Evolutionary conservation across 2,888 invertebrate genomes (phyloP).

Genomic region (Eucera pruinosa): DNA sequence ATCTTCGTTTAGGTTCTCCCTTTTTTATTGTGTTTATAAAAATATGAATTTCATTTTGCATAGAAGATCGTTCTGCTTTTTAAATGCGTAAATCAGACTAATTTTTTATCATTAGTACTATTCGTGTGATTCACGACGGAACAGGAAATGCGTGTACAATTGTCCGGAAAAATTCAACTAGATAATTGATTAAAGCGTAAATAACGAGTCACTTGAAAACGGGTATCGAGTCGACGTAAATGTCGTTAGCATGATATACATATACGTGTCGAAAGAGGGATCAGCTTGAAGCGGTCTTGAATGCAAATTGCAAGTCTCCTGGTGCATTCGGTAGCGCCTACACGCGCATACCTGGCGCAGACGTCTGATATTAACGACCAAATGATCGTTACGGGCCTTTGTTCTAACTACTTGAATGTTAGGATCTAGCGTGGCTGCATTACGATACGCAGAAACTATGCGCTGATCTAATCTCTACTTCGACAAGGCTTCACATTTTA

Average conservation of each 20-base stretch:
- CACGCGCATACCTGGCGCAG: slow-evolving; percentile 51
- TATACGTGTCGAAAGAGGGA: slow-evolving; percentile 31
- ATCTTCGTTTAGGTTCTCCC: too few relatives aligned
- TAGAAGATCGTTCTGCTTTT: not conserved
- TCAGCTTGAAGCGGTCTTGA: slow-evolving; percentile 40
- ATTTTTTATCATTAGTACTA: not conserved
- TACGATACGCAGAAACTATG: slow-evolving; percentile 53
- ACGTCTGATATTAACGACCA: slow-evolving; percentile 62
- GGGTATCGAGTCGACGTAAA: slow-evolving; percentile 17
- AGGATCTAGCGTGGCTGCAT: slow-evolving; percentile 12
- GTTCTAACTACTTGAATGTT: slow-evolving; percentile 43
- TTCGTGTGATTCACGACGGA: not conserved
- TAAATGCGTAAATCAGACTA: not conserved
- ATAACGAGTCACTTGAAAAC: slow-evolving; percentile 20
- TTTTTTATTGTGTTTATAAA: too few relatives aligned
- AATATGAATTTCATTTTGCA: too few relatives aligned
- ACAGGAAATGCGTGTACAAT: not conserved
- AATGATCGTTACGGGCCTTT: slow-evolving; percentile 58
- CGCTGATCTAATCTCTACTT: slow-evolving; percentile 49
- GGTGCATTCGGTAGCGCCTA: slow-evolving; percentile 56
- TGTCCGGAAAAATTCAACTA: not conserved
- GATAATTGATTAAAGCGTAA: slow-evolving; percentile 24
- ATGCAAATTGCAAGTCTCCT: slow-evolving; percentile 53
- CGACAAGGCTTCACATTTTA: slow-evolving; percentile 22
- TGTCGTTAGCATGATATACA: slow-evolving; percentile 47